Conservation (phyloP, 1,140 invertebrate genomes). For the Sarcophaga peregrina region DNA sequence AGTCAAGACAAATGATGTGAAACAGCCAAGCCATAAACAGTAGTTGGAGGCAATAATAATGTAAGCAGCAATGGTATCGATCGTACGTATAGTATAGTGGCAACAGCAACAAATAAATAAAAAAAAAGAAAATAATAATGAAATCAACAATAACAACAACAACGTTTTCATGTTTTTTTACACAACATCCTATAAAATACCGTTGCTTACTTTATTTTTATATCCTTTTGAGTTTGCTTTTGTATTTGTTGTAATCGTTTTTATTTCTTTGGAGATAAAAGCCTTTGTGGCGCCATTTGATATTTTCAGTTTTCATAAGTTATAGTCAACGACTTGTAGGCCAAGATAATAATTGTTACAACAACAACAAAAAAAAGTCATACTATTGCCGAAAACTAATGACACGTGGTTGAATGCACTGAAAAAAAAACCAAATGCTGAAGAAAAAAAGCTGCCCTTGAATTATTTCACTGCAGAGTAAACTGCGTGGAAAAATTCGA, state of each 20-base stretch:
- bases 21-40: background rate
- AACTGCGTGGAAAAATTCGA: no score
- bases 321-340: background rate
- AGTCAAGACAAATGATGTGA: conserved; percentile 26
- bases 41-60: background rate
- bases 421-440: no score
- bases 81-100: no score
- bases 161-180: background rate
- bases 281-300: conserved; percentile 9
- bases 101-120: background rate
- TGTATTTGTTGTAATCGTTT: background rate
- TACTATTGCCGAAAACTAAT: no score
- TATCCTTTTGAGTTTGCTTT: background rate
- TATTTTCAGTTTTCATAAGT: conserved; percentile 20
- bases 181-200: background rate
- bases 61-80: background rate
- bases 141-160: background rate
- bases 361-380: background rate
- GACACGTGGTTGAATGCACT: no score
- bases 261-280: background rate
- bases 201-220: conserved; percentile 10
- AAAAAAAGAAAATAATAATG: background rate
- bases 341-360: background rate
- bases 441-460: no score
- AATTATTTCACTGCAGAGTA: no score